Evolutionary conservation across 2,888 invertebrate genomes (phyloP), one percentile per base, ranked within the genome.

Genomic region (Amphipyra tragopoginis): DNA sequence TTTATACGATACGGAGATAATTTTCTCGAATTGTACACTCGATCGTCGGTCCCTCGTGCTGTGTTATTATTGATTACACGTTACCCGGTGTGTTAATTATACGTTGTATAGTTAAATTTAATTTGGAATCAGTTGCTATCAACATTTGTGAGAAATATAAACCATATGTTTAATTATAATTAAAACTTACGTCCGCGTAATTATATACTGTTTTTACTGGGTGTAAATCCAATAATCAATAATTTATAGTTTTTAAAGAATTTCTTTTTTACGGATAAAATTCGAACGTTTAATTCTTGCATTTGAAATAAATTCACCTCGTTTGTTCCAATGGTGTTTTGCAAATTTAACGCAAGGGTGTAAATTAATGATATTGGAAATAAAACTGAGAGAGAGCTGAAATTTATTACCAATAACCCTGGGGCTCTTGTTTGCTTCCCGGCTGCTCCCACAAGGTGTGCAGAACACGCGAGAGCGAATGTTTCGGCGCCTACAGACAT

Each of bases 11-110:
- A 87, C 76, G 78, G 81, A 82, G 80, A 86, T 85, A 88, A 87
- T 88, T 90, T 90, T 89, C 86, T 90, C 79, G 85, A 81, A 85
- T 87, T 85, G 81, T 84, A 79, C 80, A 80, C 82, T 87, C 82
- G 83, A 90, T 88, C 84, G 86, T 85, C 69, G 83, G 87, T 84
- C 84, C 84, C 83, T 85, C 82, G 87, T 86, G 85, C 83, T 83
- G 81, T 80, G 84, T 91, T 89, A 88, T 91, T 90, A 92, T 91
- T 92, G 91, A 93, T 93, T 92, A 91, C 86, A 89, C 84, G 90
- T 90, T 92, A 82, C 79, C 73, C 84, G 79, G 86, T 85, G 90
- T 89, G 88, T 89, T 93, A 92, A 93, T 93, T 92, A 90, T 88
- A 89, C 79, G 86, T 86, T 90, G 86, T 89, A 82, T 77, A 85